These are phyloP conservation scores for Hesperophylax magnus DNA, from an alignment of 1,140 invertebrate species.

Conservation along the genomic window DNA sequence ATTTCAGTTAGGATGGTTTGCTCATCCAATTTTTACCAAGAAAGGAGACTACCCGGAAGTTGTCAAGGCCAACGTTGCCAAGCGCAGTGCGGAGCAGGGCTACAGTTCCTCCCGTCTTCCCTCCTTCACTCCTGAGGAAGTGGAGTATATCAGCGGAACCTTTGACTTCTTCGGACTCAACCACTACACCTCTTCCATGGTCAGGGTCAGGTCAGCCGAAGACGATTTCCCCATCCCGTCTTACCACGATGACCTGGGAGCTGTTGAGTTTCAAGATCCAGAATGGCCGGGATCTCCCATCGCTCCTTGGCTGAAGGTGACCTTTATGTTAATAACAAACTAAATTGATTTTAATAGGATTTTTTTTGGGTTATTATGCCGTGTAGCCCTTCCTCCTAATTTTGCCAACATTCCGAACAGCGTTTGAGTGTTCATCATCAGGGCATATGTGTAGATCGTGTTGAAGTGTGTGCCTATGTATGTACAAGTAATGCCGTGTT, in stretches of 20 bases:
- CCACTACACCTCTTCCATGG: constrained; percentile 57
- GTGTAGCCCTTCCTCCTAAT: too few relatives aligned
- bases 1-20: constrained; percentile 60
- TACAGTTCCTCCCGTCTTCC: constrained; percentile 61
- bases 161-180: constrained; percentile 63
- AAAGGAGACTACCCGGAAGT: constrained; percentile 62
- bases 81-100: constrained; percentile 61
- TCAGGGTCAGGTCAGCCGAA: constrained; percentile 18
- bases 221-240: constrained; percentile 40
- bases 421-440: too few relatives aligned
- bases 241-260: constrained; percentile 43
- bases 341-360: too few relatives aligned
- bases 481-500: too few relatives aligned
- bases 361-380: too few relatives aligned
- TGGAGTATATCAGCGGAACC: constrained; percentile 69
- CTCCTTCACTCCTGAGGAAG: constrained; percentile 66
- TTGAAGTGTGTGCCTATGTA: too few relatives aligned
- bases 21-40: constrained; percentile 59
- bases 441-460: too few relatives aligned
- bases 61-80: constrained; percentile 60
- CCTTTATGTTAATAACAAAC: too few relatives aligned
- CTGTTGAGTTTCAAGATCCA: constrained; percentile 46
- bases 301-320: constrained; percentile 53
- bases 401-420: too few relatives aligned
- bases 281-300: constrained; percentile 49